Base-by-base conservation (phyloP, 2,888 invertebrate species). In the Girardia tigrina region DNA sequence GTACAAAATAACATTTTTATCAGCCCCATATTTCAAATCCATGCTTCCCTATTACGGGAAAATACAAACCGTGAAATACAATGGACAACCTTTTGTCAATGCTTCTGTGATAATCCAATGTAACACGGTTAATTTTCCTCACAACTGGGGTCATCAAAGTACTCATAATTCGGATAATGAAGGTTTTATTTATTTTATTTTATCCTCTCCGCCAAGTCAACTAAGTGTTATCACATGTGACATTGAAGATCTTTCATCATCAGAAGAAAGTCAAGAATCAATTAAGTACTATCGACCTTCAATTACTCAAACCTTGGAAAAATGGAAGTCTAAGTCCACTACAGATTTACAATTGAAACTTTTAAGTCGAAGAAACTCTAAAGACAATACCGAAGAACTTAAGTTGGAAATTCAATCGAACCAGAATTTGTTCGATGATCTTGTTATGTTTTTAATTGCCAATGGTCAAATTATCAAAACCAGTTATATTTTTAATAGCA, bases 401-500 rank as follows among this genome's bases (percentile, higher is more conserved):
- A 4, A 16, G 23, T 56, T 56, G 4, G 56, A 56, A 56, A 4
- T 56, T 23, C 56, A 56, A 56, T 56, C 56, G 6, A n/a, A 56
- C 23, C n/a, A 4, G 2, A n/a, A 20, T 6, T 56, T 56, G 56
- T 20, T 2, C 4, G 56, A 56, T 4, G 56, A 56, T 56, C 4
- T 56, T 6, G 23, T 56, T 6, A n/a, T 56, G 23, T 16, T 56
- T 4, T 56, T 56, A n/a, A 23, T 56, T 12, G 56, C 2, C n/a
- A 56, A 56, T 56, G 56, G 56, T n/a, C 56, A 56, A 56, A 56
- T 56, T n/a, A 56, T 56, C n/a, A 56, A 56, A n/a, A 20, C 56
- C 20, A 56, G 23, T 12, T 56, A 56, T n/a, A n/a, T 56, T 12
- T 20, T 6, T 20, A 56, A 56, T n/a, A 20, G 20, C 23, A 4